phyloP scores from a whole-genome alignment of 2,888 invertebrate genomes.

The Taenaris catops region DNA sequence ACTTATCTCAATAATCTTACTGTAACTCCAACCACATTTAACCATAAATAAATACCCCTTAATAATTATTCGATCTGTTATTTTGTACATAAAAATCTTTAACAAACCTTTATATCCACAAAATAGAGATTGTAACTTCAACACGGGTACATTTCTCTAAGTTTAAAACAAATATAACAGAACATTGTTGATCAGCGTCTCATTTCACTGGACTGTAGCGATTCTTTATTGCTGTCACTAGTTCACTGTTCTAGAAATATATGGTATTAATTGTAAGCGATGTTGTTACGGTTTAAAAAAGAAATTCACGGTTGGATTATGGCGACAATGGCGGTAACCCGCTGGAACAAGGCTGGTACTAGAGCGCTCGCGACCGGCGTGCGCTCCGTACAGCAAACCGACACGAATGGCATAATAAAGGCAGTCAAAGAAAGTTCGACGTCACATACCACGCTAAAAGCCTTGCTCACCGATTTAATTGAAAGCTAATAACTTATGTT shows the following conservation, averaged over 20 bases:
- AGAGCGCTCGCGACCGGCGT: conserved; percentile 38
- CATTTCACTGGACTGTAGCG: conserved; percentile 48
- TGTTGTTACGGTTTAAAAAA: conserved; percentile 39
- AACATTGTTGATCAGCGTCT: conserved; percentile 53
- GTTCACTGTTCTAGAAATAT: conserved; percentile 40
- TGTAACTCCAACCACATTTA: too few species aligned
- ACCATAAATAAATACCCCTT: too few species aligned
- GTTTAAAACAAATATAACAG: conserved; percentile 46
- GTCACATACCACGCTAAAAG: conserved; percentile 54
- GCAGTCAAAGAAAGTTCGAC: conserved; percentile 64
- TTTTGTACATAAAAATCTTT: too few species aligned
- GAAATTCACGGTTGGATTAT: conserved; percentile 55
- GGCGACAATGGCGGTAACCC: conserved; percentile 36
- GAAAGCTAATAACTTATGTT: conserved; percentile 54
- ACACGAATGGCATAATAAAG: conserved; percentile 63
- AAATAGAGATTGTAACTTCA: conserved; percentile 23
- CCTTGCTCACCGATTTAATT: conserved; percentile 56
- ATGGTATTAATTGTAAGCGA: conserved; percentile 26
- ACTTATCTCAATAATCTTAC: conserved; percentile 3
- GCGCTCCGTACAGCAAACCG: conserved; percentile 49
- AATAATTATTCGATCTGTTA: too few species aligned
- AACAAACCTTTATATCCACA: conserved; percentile 30
- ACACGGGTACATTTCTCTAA: conserved; percentile 34
- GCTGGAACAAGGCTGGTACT: conserved; percentile 25
- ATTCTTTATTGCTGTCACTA: conserved; percentile 30